Evolutionary conservation across 2,888 invertebrate genomes (phyloP).

Genomic region (Plebejus argus): DNA sequence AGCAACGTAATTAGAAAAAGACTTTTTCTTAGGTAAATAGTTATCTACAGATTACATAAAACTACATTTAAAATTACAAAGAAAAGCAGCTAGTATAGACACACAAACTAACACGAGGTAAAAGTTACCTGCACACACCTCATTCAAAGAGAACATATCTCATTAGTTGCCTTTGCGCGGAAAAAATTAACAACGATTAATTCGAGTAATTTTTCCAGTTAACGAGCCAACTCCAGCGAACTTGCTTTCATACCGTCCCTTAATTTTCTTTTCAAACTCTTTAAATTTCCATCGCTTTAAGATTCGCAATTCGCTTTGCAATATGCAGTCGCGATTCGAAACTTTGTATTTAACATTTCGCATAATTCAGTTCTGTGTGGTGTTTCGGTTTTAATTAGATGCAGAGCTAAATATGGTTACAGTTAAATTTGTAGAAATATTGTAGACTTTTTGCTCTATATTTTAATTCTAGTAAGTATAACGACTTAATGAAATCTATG

Average conservation of each 20-base stretch:
- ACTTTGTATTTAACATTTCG: constrained; percentile 37
- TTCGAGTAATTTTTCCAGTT: constrained; percentile 68
- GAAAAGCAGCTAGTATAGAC: neutral
- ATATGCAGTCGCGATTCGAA: constrained; percentile 46
- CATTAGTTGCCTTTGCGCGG: constrained; percentile 64
- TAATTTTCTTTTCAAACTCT: constrained; percentile 74
- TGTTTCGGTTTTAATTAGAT: constrained; percentile 29
- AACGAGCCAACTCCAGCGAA: constrained; percentile 68
- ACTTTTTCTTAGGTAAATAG: neutral
- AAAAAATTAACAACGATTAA: constrained; percentile 62
- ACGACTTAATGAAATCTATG: neutral
- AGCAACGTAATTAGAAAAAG: neutral
- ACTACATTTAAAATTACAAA: neutral
- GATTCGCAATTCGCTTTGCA: constrained; percentile 55
- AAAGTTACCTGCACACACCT: neutral
- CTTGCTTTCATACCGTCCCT: constrained; percentile 56
- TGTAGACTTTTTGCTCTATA: neutral
- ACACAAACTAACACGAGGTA: too few species aligned
- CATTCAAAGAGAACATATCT: constrained; percentile 51
- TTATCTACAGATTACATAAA: neutral
- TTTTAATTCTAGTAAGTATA: neutral
- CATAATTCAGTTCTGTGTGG: constrained; percentile 26
- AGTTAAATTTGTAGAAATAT: neutral
- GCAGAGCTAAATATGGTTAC: neutral
- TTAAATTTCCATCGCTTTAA: constrained; percentile 69